A percentile compares a stretch with the other conserved stretches of the same genome.
These are phyloP conservation scores for Emydura subglobosa DNA, from an alignment of 2,113 vertebrate genomes.

Conservation along the genomic window DNA sequence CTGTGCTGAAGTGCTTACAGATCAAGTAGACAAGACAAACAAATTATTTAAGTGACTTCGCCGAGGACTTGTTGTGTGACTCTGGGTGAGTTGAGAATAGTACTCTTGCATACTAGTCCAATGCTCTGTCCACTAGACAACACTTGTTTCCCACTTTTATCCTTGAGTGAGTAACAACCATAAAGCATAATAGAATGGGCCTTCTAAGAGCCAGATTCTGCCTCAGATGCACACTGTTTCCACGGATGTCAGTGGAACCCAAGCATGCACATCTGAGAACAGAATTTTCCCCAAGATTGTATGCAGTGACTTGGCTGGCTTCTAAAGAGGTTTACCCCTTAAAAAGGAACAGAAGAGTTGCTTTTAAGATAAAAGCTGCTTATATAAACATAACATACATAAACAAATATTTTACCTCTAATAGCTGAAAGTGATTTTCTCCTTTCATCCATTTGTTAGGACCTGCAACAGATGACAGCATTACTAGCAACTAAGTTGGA, in stretches of 20 bases:
- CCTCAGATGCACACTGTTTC: neutral
- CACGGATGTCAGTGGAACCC: neutral
- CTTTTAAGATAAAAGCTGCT: neutral
- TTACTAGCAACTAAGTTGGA: neutral
- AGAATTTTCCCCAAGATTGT: neutral
- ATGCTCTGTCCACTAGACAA: neutral
- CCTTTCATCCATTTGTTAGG: neutral
- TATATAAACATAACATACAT: neutral
- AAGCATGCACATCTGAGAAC: neutral
- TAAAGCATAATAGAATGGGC: neutral
- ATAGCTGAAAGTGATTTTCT: neutral
- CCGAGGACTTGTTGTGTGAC: neutral
- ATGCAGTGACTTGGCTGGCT: neutral
- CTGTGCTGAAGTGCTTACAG: neutral
- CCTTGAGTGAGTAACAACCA: neutral
- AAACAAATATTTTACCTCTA: neutral
- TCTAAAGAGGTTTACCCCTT: neutral
- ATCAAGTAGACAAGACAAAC: neutral
- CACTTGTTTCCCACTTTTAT: neutral
- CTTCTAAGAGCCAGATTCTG: neutral
- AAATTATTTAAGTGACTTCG: neutral
- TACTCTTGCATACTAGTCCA: neutral
- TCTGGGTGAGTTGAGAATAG: neutral
- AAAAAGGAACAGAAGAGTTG: fast-evolving
- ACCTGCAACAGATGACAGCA: neutral